These are phyloP conservation scores for Acrocera orbiculus DNA, from an alignment of 2,888 invertebrate species.

Conservation along the genomic window DNA sequence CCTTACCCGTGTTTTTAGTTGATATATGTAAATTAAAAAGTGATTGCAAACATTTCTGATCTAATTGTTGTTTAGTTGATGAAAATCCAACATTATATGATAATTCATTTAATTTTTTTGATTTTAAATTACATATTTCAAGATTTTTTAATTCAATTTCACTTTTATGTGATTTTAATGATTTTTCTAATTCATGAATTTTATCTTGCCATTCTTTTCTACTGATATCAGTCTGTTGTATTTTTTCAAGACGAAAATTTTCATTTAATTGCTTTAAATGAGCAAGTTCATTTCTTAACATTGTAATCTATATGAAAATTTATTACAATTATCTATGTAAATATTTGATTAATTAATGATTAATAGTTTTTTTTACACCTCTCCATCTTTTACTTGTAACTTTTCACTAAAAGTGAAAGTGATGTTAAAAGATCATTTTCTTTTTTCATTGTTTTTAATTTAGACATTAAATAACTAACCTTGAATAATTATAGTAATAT, in stretches of 20 bases:
- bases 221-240: constrained; percentile 7
- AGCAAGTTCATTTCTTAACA: constrained; percentile 10
- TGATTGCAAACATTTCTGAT: too few species aligned
- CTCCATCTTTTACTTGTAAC: constrained; percentile 13
- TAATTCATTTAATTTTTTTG: constrained; percentile 9
- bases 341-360: too few species aligned
- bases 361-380: too few species aligned
- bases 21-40: too few species aligned
- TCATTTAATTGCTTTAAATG: constrained; percentile 10
- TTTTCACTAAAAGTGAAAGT: constrained; percentile 8
- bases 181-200: constrained; percentile 10
- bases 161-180: constrained; percentile 8
- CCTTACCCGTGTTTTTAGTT: too few species aligned
- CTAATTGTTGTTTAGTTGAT: too few species aligned
- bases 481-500: too few species aligned
- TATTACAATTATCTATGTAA: too few species aligned
- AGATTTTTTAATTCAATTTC: constrained; percentile 12
- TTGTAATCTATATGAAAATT: too few species aligned
- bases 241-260: constrained; percentile 8
- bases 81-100: too few species aligned
- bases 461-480: constrained; percentile 3
- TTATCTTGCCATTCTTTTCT: constrained; percentile 11
- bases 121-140: constrained; percentile 9
- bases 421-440: constrained; percentile 10
- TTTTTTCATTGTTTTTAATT: constrained; percentile 3